A percentile compares a stretch with the other conserved stretches of the same genome.
phyloP scores from a whole-genome alignment of 2,888 invertebrate genomes.

The Penaeus monodon region DNA sequence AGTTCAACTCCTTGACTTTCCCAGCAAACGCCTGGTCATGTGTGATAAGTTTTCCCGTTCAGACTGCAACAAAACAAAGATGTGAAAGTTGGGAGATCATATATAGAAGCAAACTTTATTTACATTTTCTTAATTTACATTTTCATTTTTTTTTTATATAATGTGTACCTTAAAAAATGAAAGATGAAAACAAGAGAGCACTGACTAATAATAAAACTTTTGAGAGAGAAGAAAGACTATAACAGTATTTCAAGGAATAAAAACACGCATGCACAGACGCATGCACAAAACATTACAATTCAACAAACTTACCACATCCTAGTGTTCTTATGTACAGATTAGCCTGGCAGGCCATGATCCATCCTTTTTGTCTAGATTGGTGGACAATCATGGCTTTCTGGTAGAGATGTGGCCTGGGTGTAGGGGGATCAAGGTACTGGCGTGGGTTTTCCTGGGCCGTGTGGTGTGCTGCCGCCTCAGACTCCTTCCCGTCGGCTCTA shows the following conservation, averaged over 20 bases:
- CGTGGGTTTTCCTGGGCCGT: conserved; percentile 1
- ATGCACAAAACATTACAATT: conserved; percentile 8
- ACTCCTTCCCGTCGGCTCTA: conserved; percentile 73
- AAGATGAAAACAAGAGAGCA: too few species aligned
- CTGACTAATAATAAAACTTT: too few species aligned
- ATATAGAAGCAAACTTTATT: background rate
- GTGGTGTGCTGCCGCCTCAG: conserved; percentile 42
- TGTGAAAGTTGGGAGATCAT: background rate
- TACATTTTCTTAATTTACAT: too few species aligned
- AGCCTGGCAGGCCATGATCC: conserved; percentile 84
- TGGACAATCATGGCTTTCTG: conserved; percentile 78
- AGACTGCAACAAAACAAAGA: conserved; percentile 70
- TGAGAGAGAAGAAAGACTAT: too few species aligned
- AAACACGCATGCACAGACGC: background rate
- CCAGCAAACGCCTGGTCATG: conserved; percentile 73
- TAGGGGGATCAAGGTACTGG: conserved; percentile 76
- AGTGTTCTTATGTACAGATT: conserved; percentile 67
- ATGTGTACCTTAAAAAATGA: too few species aligned
- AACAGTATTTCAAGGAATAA: too few species aligned
- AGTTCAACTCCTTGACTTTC: conserved; percentile 74
- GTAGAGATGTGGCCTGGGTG: conserved; percentile 71
- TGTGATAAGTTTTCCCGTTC: conserved; percentile 76
- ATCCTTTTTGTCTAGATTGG: conserved; percentile 80
- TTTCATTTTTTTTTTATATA: too few species aligned
- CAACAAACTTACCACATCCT: conserved; percentile 67